A percentile compares a stretch with the other conserved stretches of the same genome.
These are phyloP conservation scores for Pygoscelis adeliae DNA, from an alignment of 2,113 vertebrate species.

Conservation along the genomic window DNA sequence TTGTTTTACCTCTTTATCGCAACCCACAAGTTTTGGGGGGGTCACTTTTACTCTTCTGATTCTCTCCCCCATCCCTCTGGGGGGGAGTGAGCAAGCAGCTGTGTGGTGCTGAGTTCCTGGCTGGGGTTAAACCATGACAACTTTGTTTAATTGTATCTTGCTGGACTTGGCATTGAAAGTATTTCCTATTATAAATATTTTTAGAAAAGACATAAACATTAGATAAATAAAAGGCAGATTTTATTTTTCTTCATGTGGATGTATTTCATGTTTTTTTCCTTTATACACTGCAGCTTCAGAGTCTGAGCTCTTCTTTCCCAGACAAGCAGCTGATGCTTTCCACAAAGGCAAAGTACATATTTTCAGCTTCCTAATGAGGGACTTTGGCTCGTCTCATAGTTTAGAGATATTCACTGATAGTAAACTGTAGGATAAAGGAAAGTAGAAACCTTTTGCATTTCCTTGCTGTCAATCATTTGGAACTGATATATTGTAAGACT, in stretches of 20 bases:
- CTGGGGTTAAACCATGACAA: no score
- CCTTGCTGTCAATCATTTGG: not conserved
- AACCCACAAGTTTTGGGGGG: no score
- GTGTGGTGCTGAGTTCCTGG: no score
- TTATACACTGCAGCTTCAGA: not conserved
- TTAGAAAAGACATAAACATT: not conserved
- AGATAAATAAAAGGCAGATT: not conserved
- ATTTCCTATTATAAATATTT: not conserved
- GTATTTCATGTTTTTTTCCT: not conserved
- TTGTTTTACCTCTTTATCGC: no score
- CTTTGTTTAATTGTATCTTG: not conserved
- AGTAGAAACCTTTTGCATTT: not conserved
- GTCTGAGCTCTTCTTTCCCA: not conserved
- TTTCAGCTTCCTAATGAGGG: not conserved
- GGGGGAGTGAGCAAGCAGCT: no score
- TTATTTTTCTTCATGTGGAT: not conserved
- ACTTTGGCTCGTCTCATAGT: not conserved
- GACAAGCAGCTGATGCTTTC: not conserved
- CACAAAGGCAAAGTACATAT: not conserved
- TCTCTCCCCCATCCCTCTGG: no score
- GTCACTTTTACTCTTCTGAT: no score
- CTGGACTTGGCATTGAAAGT: not conserved
- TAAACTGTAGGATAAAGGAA: not conserved
- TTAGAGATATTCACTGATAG: not conserved
- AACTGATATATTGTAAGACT: not conserved